Conservation (phyloP, 2,113 vertebrate genomes). For the Phalacrocorax aristotelis region DNA sequence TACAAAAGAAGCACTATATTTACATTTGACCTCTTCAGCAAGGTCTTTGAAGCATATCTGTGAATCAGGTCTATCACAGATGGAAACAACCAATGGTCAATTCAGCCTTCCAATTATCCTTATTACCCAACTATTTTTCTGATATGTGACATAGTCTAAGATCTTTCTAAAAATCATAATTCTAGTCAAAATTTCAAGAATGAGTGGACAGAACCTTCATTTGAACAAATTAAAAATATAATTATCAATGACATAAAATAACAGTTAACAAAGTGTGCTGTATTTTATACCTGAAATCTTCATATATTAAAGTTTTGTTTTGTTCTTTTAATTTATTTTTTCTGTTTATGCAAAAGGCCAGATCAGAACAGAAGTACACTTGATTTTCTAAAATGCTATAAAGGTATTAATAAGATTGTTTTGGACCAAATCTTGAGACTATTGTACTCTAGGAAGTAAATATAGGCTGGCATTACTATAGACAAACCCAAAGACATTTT, state of each 20-base stretch:
- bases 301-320: not conserved
- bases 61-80: not conserved
- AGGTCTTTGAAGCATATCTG: not conserved
- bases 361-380: accelerated
- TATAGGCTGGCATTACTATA: not conserved
- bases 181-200: not conserved
- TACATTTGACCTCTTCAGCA: not conserved
- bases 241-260: not conserved
- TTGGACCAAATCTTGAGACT: not conserved
- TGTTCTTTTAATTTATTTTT: not conserved
- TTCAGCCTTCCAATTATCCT: not conserved
- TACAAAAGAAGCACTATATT: not conserved
- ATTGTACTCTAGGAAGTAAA: not conserved
- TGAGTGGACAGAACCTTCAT: not conserved
- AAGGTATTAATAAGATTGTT: not conserved
- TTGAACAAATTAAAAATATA: not conserved
- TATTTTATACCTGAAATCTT: not conserved
- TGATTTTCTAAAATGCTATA: not conserved
- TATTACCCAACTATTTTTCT: not conserved
- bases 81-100: not conserved
- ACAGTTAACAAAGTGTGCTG: not conserved
- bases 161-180: not conserved
- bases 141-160: not conserved
- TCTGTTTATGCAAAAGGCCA: not conserved
- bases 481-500: not conserved